Conservation (phyloP, 2,888 invertebrate genomes). For the Apamea monoglypha region DNA sequence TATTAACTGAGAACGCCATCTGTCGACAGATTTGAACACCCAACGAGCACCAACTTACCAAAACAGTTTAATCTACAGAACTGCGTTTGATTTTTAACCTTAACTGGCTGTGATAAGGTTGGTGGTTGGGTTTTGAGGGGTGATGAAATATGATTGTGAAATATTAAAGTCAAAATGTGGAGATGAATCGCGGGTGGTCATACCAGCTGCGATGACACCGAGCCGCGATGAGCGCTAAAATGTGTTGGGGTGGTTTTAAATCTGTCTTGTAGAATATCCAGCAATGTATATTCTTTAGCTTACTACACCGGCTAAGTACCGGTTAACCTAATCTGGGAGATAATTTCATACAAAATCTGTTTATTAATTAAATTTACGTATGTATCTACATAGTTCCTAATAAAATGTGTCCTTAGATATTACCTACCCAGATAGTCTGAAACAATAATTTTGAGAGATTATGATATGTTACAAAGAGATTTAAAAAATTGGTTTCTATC, state of each 20-base stretch:
- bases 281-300: background rate
- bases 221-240: slow-evolving; percentile 59
- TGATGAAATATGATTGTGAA: slow-evolving; percentile 58
- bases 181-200: slow-evolving; percentile 86
- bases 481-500: background rate
- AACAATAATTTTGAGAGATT: background rate
- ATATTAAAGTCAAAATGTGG: slow-evolving; percentile 80
- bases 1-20: slow-evolving; percentile 85
- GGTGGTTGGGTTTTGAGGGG: background rate
- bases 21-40: slow-evolving; percentile 77
- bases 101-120: slow-evolving; percentile 27
- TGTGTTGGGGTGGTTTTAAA: slow-evolving; percentile 2
- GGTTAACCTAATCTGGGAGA: too few relatives aligned
- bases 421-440: background rate
- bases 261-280: background rate
- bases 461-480: background rate
- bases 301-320: too few relatives aligned
- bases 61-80: background rate
- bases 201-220: slow-evolving; percentile 81
- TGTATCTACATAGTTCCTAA: too few relatives aligned
- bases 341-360: background rate
- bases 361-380: background rate
- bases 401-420: background rate
- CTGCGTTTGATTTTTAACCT: slow-evolving; percentile 61
- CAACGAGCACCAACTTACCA: slow-evolving; percentile 55